Conservation (phyloP, 2,797 vertebrate species). For the Enoplosus armatus region DNA sequence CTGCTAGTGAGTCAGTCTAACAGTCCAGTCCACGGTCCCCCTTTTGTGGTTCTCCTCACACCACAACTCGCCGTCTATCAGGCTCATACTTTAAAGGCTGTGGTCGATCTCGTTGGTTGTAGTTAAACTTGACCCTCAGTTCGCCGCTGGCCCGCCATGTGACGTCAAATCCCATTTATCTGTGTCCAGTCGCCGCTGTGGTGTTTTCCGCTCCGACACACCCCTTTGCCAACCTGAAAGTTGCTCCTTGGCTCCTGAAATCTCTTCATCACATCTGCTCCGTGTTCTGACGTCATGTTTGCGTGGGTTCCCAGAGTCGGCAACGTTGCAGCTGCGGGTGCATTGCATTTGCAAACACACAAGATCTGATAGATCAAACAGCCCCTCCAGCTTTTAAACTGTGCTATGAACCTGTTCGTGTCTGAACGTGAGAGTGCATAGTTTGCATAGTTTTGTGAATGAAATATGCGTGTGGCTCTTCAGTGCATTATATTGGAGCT, state of each 20-base stretch:
- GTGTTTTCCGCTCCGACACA: too few relatives aligned
- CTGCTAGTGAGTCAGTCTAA: too few relatives aligned
- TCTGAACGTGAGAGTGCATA: not conserved
- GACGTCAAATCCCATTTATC: too few relatives aligned
- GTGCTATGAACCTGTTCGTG: not conserved
- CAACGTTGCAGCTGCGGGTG: conserved; percentile 7
- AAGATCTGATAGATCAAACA: not conserved
- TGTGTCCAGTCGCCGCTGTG: too few relatives aligned
- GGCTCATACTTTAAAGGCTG: too few relatives aligned
- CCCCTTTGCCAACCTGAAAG: too few relatives aligned
- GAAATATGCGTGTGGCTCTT: not conserved
- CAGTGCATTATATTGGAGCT: not conserved
- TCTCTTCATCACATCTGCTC: not conserved
- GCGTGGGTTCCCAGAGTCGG: conserved; percentile 19
- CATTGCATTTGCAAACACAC: conserved; percentile 23
- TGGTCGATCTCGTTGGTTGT: too few relatives aligned
- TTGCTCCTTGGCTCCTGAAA: not conserved
- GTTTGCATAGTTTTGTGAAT: not conserved
- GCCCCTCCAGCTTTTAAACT: conserved; percentile 4
- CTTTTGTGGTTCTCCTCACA: too few relatives aligned
- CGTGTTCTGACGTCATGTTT: not conserved
- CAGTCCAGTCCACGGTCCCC: too few relatives aligned
- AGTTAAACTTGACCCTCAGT: too few relatives aligned
- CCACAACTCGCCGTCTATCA: too few relatives aligned
- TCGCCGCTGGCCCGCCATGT: too few relatives aligned